These are phyloP conservation scores for Cephus spinipes DNA, from an alignment of 2,888 invertebrate genomes.

Conservation along the genomic window DNA sequence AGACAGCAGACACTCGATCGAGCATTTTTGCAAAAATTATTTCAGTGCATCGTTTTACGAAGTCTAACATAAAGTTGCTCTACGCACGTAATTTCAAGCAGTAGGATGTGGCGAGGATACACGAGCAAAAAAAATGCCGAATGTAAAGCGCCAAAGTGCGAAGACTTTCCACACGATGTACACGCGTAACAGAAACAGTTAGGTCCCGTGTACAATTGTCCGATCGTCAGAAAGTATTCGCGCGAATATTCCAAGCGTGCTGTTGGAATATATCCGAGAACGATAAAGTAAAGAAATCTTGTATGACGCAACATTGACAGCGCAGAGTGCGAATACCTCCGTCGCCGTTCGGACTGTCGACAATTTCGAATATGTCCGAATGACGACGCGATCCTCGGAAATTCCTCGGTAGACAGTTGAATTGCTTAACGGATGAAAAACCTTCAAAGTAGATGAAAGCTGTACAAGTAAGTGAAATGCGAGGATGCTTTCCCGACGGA, in stretches of 20 bases:
- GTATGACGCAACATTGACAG: background rate
- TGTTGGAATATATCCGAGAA: background rate
- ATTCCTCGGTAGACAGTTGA: background rate
- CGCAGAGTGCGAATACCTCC: background rate
- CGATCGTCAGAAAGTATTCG: background rate
- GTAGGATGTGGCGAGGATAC: background rate
- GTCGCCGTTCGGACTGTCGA: background rate
- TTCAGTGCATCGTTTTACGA: background rate
- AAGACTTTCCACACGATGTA: background rate
- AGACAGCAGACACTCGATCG: background rate
- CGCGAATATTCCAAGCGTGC: background rate
- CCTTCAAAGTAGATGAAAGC: background rate
- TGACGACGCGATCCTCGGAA: background rate
- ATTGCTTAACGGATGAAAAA: background rate
- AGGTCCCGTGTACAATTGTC: background rate
- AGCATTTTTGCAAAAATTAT: background rate
- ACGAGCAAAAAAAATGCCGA: background rate
- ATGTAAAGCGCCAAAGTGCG: background rate
- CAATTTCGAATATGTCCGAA: background rate
- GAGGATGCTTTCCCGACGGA: background rate
- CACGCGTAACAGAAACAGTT: background rate
- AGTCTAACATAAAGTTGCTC: background rate
- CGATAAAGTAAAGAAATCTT: background rate
- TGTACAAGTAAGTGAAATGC: background rate
- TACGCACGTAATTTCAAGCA: background rate